Percentiles rank a stretch among this genome's conserved stretches.
These are phyloP conservation scores for Drosophila pachea DNA, from an alignment of 1,140 invertebrate genomes.

Conservation along the genomic window DNA sequence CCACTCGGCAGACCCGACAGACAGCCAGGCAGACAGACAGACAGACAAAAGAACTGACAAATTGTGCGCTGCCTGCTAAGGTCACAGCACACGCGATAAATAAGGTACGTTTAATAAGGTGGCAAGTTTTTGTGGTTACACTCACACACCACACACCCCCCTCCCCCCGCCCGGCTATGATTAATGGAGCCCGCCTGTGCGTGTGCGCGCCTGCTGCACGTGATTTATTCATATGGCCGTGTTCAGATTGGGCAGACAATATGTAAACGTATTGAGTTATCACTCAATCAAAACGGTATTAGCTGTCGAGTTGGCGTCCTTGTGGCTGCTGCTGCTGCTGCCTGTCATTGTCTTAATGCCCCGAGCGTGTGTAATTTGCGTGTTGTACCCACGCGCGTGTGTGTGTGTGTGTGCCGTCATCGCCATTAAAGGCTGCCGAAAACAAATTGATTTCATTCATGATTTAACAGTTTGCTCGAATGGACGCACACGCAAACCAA, in stretches of 20 bases:
- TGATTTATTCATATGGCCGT: slow-evolving; percentile 43
- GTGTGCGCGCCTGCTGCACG: slow-evolving; percentile 15
- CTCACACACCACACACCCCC: slow-evolving; percentile 9
- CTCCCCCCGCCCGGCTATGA: slow-evolving; percentile 1
- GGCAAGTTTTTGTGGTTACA: slow-evolving; percentile 15
- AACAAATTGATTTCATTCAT: slow-evolving; percentile 64
- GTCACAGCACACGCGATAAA: slow-evolving; percentile 52
- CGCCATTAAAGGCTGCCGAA: slow-evolving; percentile 37
- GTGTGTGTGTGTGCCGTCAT: slow-evolving; percentile 16
- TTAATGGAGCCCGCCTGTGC: slow-evolving; percentile 35
- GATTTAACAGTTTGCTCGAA: slow-evolving; percentile 63
- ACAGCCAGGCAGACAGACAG: no score
- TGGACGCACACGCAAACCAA: slow-evolving; percentile 60
- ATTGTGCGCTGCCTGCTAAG: slow-evolving; percentile 37
- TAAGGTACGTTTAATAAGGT: slow-evolving; percentile 33
- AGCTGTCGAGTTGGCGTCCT: slow-evolving; percentile 5
- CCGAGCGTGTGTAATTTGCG: slow-evolving; percentile 43
- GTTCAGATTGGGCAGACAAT: slow-evolving; percentile 16
- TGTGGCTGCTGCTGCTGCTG: slow-evolving; percentile 1
- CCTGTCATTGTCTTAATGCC: slow-evolving; percentile 61
- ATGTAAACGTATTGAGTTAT: slow-evolving; percentile 56
- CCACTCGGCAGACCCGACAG: slow-evolving; percentile 4
- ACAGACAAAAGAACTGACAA: slow-evolving; percentile 17
- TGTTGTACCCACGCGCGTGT: background rate
- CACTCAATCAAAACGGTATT: slow-evolving; percentile 67